Evolutionary conservation across 1,140 invertebrate genomes (phyloP).

Genomic region (Drosophila ercepeae): DNA sequence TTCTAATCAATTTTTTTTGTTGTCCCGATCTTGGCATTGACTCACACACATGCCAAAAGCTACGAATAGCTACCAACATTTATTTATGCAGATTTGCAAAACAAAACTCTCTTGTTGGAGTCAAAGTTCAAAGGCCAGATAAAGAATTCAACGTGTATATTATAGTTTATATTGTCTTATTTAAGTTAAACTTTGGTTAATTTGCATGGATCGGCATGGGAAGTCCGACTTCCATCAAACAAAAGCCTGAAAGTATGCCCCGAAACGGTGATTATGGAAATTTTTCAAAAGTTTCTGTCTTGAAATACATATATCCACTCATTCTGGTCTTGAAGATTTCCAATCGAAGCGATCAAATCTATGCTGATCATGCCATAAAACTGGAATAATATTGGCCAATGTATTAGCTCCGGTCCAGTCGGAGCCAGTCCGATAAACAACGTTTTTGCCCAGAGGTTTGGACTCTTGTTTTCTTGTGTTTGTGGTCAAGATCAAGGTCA

Average conservation of each 20-base stretch:
- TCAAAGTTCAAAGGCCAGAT: conserved; percentile 42
- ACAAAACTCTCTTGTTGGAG: conserved; percentile 2
- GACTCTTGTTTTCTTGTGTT: conserved; percentile 33
- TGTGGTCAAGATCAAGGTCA: conserved; percentile 78
- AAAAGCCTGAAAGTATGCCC: conserved; percentile 30
- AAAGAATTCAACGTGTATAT: conserved; percentile 7
- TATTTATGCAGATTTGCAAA: conserved; percentile 33
- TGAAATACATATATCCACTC: not conserved
- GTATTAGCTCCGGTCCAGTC: conserved; percentile 20
- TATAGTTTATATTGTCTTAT: not conserved
- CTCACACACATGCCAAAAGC: conserved; percentile 46
- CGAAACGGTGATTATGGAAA: conserved; percentile 4
- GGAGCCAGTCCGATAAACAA: conserved; percentile 8
- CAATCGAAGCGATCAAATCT: conserved; percentile 9
- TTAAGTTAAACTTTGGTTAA: not conserved
- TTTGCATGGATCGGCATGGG: conserved; percentile 10
- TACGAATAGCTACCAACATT: conserved; percentile 37
- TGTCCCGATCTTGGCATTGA: conserved; percentile 30
- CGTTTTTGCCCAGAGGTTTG: conserved; percentile 27
- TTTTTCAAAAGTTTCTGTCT: conserved; percentile 14
- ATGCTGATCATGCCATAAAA: conserved; percentile 38
- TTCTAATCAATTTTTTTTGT: conserved; percentile 62
- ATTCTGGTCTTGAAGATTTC: conserved; percentile 1
- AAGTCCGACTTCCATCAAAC: not conserved
- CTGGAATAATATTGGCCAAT: conserved; percentile 27